Percentiles rank a stretch among this genome's conserved stretches.
phyloP scores from a whole-genome alignment of 2,797 vertebrate species.

The Vipera latastei region DNA sequence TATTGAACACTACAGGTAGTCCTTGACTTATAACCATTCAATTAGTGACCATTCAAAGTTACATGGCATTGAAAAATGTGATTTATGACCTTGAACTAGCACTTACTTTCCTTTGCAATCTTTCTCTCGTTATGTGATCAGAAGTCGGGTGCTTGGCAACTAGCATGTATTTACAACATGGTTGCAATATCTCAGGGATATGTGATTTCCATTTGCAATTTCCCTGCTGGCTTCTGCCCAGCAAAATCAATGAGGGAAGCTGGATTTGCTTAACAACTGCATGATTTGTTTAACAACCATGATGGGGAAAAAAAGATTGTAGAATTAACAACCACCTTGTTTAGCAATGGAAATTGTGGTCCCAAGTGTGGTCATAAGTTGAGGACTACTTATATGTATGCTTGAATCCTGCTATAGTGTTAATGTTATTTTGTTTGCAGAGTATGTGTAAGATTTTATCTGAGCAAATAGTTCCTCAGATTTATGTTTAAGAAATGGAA shows the following conservation, averaged over 20 bases:
- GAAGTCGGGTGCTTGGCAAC: neutral
- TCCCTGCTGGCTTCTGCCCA: neutral
- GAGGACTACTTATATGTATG: neutral
- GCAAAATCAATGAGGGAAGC: neutral
- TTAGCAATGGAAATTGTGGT: neutral
- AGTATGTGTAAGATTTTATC: neutral
- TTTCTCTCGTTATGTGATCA: neutral
- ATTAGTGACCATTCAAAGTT: neutral
- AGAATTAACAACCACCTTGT: neutral
- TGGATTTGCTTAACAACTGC: neutral
- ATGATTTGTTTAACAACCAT: neutral
- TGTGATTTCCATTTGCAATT: neutral
- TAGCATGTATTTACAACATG: neutral
- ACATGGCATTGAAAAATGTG: neutral
- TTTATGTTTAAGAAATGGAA: neutral
- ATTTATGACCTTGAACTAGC: neutral
- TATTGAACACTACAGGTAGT: neutral
- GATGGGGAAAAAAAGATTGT: too few species aligned
- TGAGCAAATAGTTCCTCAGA: neutral
- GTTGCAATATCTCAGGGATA: neutral
- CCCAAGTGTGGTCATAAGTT: neutral
- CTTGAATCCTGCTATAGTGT: neutral
- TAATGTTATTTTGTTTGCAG: neutral
- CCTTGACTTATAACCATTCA: neutral
- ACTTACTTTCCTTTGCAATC: neutral